Percentiles rank a stretch among this genome's conserved stretches.
phyloP scores from a whole-genome alignment of 92 coral and sea anemone species.

The Heliopora coerulea region DNA sequence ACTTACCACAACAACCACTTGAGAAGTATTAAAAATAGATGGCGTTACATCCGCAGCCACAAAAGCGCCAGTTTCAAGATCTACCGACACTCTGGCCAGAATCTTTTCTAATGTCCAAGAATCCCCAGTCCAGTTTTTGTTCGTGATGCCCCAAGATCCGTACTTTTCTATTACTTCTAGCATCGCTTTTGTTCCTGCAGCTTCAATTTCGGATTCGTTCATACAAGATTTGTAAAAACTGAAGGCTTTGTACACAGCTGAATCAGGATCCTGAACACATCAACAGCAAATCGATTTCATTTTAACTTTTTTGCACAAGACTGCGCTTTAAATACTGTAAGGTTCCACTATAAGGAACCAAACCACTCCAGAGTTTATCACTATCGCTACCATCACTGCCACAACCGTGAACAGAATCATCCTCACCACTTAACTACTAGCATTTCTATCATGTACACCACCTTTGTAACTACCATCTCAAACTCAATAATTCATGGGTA shows the following conservation, averaged over 20 bases:
- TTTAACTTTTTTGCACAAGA: no score
- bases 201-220: conserved; percentile 53
- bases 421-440: no score
- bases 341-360: no score
- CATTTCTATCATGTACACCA: no score
- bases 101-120: conserved; percentile 58
- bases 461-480: no score
- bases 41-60: neutral
- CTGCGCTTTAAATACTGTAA: no score
- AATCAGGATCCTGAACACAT: conserved; percentile 2
- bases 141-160: conserved; percentile 90
- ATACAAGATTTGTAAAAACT: conserved; percentile 74
- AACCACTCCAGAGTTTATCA: no score
- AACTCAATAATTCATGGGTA: no score
- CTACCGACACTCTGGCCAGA: conserved; percentile 56
- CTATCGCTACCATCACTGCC: no score
- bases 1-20: conserved; percentile 4
- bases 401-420: no score
- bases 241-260: conserved; percentile 63
- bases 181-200: conserved; percentile 56
- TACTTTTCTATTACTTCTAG: conserved; percentile 50
- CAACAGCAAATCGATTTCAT: no score
- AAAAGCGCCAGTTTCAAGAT: conserved; percentile 43
- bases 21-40: neutral
- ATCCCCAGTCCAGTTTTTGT: conserved; percentile 46